Evolutionary conservation across 2,797 vertebrate genomes (phyloP), one percentile per base, ranked within the genome.

Genomic region (Ateles fusciceps): DNA sequence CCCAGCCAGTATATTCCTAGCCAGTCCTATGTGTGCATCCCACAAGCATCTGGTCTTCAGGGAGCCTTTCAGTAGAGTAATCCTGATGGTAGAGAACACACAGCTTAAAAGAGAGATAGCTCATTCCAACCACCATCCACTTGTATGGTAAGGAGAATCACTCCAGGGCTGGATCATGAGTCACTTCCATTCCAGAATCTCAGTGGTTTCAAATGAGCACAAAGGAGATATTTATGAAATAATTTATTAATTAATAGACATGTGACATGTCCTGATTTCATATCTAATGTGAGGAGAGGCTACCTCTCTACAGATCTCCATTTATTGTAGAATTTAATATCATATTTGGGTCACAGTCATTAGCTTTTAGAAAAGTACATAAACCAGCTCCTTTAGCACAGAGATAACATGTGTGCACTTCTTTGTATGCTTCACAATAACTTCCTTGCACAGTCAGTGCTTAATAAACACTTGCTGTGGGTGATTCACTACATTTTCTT

Each of bases 401-500:
- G 30, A 88, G 39, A 95, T 57, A 36, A 79, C 21, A n/a, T 7
- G 44, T 36, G 2, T 48, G 55, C 50, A 61, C 15, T 48, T 94
- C 13, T 96, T 94, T 64, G 26, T 92, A 52, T 76, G 24, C 61
- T 48, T 96, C 61, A 86, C 86, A 89, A 50, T 84, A 85, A 33
- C 26, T 84, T 89, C 36, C 39, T 87, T 94, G 59, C 44, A 89
- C 75, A 95, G 7, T 80, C 61, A 68, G 61, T 71, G 55, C 71
- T 96, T 79, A 95, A 74, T 86, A 93, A 93, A 94, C 48, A 91
- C 36, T 79, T 91, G 91, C 21, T 81, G 75, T 80, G 64, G 2
- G 33, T 93, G 83, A 91, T 78, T 93, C 61, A 64, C 12, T 88
- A 42, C 39, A 91, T 94, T 96, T 96, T 95, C 68, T 94, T 94